Conservation (phyloP, 2,888 invertebrate species). For the Byasa hedistus region DNA sequence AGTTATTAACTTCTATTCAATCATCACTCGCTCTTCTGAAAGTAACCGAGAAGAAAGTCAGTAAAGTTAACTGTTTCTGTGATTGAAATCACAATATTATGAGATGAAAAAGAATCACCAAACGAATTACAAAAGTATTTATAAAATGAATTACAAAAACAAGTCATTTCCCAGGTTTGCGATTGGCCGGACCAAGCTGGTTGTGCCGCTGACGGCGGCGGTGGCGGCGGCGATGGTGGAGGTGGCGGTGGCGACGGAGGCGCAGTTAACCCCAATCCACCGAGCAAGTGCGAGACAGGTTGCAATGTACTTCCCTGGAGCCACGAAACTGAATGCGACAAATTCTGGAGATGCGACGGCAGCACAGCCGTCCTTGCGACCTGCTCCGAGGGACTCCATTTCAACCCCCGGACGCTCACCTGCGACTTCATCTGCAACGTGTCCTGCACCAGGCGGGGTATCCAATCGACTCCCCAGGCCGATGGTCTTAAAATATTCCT, state of each 20-base stretch:
- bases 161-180: slow-evolving; percentile 35
- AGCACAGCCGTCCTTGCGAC: slow-evolving; percentile 40
- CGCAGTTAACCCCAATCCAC: slow-evolving; percentile 3
- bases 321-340: slow-evolving; percentile 61
- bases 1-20: no score
- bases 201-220: slow-evolving; percentile 30
- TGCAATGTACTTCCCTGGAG: slow-evolving; percentile 64
- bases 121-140: no score
- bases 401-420: slow-evolving; percentile 51
- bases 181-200: slow-evolving; percentile 43
- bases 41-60: no score
- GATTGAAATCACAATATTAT: no score
- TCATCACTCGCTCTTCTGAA: no score
- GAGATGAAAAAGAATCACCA: no score
- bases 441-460: slow-evolving; percentile 43
- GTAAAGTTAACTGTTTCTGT: no score
- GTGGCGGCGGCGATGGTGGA: slow-evolving; percentile 6
- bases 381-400: slow-evolving; percentile 64
- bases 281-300: slow-evolving; percentile 43
- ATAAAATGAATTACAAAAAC: no score
- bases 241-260: slow-evolving; percentile 16
- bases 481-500: slow-evolving; percentile 54
- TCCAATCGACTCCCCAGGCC: slow-evolving; percentile 41
- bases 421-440: slow-evolving; percentile 65
- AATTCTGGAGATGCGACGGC: slow-evolving; percentile 62